Evolutionary conservation across 2,113 vertebrate species (phyloP).

Genomic region (Caracal caracal): DNA sequence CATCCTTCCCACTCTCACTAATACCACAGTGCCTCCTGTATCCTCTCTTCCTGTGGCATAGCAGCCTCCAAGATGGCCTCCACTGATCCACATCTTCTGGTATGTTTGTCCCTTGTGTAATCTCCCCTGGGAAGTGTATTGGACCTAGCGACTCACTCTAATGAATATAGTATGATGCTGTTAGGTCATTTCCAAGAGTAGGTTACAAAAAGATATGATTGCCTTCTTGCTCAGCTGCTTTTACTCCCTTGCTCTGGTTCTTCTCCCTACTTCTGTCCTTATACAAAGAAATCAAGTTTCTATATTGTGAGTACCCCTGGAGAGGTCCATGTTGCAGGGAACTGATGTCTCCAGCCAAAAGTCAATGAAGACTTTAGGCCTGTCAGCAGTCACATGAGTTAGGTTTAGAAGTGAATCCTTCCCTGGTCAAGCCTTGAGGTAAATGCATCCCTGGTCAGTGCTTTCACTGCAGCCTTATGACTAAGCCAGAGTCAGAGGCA

Average conservation of each 20-base stretch:
- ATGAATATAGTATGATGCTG: neutral
- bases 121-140: neutral
- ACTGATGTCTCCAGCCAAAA: neutral
- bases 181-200: neutral
- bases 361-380: neutral
- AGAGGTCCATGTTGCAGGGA: neutral
- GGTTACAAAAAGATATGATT: neutral
- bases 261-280: neutral
- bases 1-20: neutral
- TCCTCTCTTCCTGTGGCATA: neutral
- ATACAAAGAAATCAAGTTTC: neutral
- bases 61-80: neutral
- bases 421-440: neutral
- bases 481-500: neutral
- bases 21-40: neutral
- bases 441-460: neutral
- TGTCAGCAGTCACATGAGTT: neutral
- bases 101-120: neutral
- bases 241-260: neutral
- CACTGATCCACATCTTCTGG: neutral
- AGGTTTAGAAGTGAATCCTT: neutral
- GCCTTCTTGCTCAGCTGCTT: neutral
- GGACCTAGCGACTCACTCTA: neutral
- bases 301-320: neutral
- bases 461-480: neutral